Evolutionary conservation across 1,140 invertebrate genomes (phyloP).

Genomic region (Globodera rostochiensis): DNA sequence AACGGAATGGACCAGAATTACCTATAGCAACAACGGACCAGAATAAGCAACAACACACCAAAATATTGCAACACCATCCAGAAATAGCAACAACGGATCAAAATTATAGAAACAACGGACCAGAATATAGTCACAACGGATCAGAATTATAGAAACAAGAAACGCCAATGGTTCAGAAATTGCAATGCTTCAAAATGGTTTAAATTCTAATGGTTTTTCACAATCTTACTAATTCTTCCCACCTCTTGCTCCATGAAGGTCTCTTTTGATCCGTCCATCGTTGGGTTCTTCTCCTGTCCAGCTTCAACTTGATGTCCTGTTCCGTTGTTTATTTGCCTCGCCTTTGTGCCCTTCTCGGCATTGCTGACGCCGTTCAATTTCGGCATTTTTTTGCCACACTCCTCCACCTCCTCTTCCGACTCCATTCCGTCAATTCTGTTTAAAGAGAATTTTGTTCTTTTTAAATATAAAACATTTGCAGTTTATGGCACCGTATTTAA

Average conservation of each 20-base stretch:
- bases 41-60: too few species aligned
- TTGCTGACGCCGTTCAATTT: not conserved
- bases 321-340: not conserved
- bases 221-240: not conserved
- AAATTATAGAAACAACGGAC: too few species aligned
- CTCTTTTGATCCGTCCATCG: not conserved
- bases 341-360: not conserved
- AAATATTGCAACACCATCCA: too few species aligned
- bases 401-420: not conserved
- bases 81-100: too few species aligned
- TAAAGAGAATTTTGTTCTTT: not conserved
- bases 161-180: too few species aligned
- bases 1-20: too few species aligned
- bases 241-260: constrained; percentile 3
- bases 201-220: not conserved
- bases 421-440: not conserved
- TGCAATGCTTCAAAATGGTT: too few species aligned
- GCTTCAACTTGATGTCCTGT: too few species aligned
- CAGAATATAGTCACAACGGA: too few species aligned
- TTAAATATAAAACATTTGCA: not conserved
- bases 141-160: too few species aligned
- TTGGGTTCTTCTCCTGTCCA: not conserved
- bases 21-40: too few species aligned
- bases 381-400: not conserved
- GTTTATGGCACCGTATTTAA: too few species aligned